phyloP scores from a whole-genome alignment of 2,797 vertebrate genomes.

The Phataginus tetradactyla region DNA sequence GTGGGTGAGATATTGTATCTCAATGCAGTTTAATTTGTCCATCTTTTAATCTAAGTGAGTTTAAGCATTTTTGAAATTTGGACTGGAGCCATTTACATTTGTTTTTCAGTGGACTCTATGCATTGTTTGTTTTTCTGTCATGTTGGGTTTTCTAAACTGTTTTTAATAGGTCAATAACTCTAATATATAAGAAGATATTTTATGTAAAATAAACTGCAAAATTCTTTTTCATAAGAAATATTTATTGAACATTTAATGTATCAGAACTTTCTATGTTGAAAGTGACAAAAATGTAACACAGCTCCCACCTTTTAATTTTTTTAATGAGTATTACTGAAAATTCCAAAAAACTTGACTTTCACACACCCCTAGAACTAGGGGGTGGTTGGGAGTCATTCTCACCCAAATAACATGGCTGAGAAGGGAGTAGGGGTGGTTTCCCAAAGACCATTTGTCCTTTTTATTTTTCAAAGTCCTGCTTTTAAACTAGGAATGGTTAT shows the following conservation, averaged over 20 bases:
- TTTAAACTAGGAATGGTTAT: not conserved
- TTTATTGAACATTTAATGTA: not conserved
- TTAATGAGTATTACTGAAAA: not conserved
- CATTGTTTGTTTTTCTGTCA: not conserved
- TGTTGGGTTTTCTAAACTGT: not conserved
- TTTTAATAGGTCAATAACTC: not conserved
- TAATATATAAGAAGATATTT: not conserved
- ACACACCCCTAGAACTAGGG: not conserved
- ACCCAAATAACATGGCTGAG: not conserved
- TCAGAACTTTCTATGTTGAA: not conserved
- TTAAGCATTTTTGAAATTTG: not conserved
- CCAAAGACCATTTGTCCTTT: not conserved
- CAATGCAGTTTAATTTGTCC: not conserved
- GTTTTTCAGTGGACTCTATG: not conserved
- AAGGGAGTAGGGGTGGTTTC: not conserved
- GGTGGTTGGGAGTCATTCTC: not conserved
- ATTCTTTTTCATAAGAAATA: not conserved
- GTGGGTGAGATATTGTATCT: not conserved
- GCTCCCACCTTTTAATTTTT: not conserved
- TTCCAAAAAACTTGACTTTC: too few species aligned
- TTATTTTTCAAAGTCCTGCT: not conserved
- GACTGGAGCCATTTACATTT: not conserved
- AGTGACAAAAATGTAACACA: not conserved
- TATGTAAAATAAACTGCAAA: not conserved
- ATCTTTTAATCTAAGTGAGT: not conserved